phyloP scores from a whole-genome alignment of 2,797 vertebrate genomes.

The Ibycter americanus region DNA sequence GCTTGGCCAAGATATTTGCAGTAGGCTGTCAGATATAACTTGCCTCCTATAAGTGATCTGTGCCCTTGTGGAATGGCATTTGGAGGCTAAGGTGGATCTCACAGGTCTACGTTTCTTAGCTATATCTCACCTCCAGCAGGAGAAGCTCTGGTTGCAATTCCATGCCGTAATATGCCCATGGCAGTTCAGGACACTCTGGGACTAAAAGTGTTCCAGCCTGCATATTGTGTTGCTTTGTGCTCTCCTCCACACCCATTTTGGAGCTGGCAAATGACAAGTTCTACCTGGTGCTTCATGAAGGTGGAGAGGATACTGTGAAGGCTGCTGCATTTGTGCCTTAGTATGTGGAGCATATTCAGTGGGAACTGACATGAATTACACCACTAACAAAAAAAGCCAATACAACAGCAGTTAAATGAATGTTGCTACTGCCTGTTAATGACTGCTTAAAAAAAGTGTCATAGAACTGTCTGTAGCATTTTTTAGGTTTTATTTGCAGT shows the following conservation, averaged over 20 bases:
- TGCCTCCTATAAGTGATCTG: not conserved
- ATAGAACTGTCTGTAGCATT: not conserved
- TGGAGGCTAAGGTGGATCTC: not conserved
- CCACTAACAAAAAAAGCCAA: not conserved
- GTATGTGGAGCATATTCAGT: not conserved
- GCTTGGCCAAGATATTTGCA: not conserved
- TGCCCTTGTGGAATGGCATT: not conserved
- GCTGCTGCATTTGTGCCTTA: not conserved
- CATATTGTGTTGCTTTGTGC: not conserved
- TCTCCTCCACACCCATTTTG: not conserved
- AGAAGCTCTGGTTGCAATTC: not conserved
- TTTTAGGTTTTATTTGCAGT: not conserved
- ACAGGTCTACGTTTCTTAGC: not conserved
- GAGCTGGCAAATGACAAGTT: not conserved
- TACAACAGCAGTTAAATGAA: not conserved
- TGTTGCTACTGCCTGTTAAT: not conserved
- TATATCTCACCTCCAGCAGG: not conserved
- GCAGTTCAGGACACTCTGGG: not conserved
- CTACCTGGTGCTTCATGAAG: not conserved
- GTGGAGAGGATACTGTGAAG: not conserved
- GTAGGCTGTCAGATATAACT: not conserved
- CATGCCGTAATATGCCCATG: not conserved
- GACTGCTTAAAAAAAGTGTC: not conserved
- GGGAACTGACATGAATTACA: not conserved
- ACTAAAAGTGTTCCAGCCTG: not conserved